These are phyloP conservation scores for Heliangelus exortis DNA, from an alignment of 2,797 vertebrate genomes.

Conservation along the genomic window DNA sequence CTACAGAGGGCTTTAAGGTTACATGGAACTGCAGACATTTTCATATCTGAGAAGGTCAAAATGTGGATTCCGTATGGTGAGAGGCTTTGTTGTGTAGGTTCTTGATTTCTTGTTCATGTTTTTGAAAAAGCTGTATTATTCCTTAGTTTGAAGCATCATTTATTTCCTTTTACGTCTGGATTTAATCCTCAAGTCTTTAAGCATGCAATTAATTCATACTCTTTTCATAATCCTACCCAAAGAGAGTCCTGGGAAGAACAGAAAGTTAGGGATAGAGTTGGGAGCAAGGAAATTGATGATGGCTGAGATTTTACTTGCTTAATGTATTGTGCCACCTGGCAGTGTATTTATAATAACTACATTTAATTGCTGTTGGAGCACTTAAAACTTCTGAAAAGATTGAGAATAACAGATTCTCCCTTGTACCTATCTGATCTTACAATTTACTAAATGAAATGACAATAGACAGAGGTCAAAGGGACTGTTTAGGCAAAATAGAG, in stretches of 20 bases:
- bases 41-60: background rate
- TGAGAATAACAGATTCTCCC: background rate
- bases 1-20: conserved; percentile 5
- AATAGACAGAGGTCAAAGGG: background rate
- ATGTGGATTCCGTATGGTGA: background rate
- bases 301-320: background rate
- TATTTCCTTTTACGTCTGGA: background rate
- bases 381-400: background rate
- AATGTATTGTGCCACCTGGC: background rate
- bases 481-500: background rate
- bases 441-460: background rate
- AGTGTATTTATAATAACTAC: background rate
- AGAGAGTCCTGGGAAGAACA: background rate
- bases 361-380: background rate
- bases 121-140: background rate
- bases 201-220: background rate
- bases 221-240: background rate
- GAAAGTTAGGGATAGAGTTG: background rate
- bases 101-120: background rate
- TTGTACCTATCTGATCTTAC: background rate
- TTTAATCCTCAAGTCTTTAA: background rate
- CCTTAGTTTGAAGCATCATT: background rate
- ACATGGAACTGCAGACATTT: background rate
- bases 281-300: background rate
- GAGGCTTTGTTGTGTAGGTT: background rate